Percentiles rank a stretch among this genome's conserved stretches.
phyloP scores from a whole-genome alignment of 2,888 invertebrate species.

The Hipparchia sbordonii region DNA sequence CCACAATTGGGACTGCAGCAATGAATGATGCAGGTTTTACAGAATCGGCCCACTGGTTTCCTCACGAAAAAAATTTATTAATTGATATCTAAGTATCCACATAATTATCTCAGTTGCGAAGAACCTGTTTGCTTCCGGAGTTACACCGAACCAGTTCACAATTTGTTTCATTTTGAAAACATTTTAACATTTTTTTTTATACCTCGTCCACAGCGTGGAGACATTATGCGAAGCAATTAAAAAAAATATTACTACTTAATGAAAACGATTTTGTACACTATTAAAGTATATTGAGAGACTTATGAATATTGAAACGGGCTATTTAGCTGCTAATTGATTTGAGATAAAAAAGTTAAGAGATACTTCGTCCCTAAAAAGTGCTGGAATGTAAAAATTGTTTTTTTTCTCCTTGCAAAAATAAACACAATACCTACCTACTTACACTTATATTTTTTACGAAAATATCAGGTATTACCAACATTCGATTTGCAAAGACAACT shows the following conservation, averaged over 20 bases:
- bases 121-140: constrained; percentile 80
- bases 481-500: not conserved
- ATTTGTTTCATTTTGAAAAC: constrained; percentile 59
- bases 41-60: too few relatives aligned
- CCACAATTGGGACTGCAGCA: too few relatives aligned
- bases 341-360: not conserved
- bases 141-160: constrained; percentile 72
- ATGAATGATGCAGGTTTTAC: too few relatives aligned
- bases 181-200: constrained; percentile 50
- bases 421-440: not conserved
- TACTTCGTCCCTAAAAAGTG: not conserved
- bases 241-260: constrained; percentile 32
- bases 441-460: too few relatives aligned
- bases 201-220: constrained; percentile 42
- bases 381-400: constrained; percentile 4
- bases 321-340: constrained; percentile 34
- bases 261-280: constrained; percentile 33
- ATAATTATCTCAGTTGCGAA: constrained; percentile 49
- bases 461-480: not conserved
- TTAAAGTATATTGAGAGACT: constrained; percentile 29
- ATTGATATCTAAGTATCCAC: constrained; percentile 48
- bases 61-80: constrained; percentile 48
- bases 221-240: constrained; percentile 40
- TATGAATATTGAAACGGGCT: constrained; percentile 31
- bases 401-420: not conserved